Evolutionary conservation across 2,888 invertebrate species (phyloP), one percentile per base, ranked within the genome.

Genomic region (Philereme transversata): DNA sequence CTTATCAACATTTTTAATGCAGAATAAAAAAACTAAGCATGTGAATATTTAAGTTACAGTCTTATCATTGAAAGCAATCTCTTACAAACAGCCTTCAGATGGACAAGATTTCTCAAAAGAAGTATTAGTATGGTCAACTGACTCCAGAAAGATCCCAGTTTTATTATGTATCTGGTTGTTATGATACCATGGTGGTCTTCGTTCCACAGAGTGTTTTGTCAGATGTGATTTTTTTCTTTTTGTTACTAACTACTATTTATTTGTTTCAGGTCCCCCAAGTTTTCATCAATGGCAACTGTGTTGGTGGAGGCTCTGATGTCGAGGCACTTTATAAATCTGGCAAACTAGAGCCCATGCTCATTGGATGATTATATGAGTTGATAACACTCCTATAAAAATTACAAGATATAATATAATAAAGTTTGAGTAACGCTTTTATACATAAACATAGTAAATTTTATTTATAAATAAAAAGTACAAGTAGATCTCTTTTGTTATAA

Each of bases 271-370:
- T 99, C 3, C 99, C 99, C 0, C 94, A 99, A 77, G 98, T 99
- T 3, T 99, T 99, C 85, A 95, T 99, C 44, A 95, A 97, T 76
- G 97, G 97, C 3, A 95, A 95, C 79, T 99, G 96, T 81, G 93
- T 99, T 59, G 99, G 99, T 5, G 99, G 99, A 43, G 98, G 99
- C 4, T 95, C 96, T 4, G 99, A 99, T 78, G 96, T 98, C 0
- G 96, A 96, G 77, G 93, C 94, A 43, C 83, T 97, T 71, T 93
- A 94, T 68, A 95, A 96, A 50, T 92, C 89, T 54, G 97, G 97
- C 53, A 94, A 96, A 79, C 88, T 98, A 35, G 90, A 93, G 70
- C 89, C 93, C 46, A 85, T 93, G 79, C 90, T 94, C 44, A 88
- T 90, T 67, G 92, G 92, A 62, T 92, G 71, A 74, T 69, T 47